A percentile compares a stretch with the other conserved stretches of the same genome.
Conservation (phyloP, 2,888 invertebrate genomes). For the Polydesmus complanatus region DNA sequence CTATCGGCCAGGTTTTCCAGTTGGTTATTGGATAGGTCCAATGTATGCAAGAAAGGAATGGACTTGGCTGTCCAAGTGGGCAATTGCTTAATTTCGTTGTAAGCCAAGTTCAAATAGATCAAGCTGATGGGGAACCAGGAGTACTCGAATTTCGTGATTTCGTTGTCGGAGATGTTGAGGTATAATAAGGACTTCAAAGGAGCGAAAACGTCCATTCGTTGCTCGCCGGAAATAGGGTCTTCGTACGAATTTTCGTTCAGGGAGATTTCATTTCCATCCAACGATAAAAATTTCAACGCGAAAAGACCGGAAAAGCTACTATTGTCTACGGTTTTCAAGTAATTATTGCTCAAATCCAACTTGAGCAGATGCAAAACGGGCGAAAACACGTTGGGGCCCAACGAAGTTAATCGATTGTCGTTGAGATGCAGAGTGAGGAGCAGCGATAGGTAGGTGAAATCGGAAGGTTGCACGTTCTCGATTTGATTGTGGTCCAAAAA, state of each 20-base stretch:
- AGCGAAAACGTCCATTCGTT: constrained; percentile 1
- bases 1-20: not conserved
- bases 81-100: not conserved
- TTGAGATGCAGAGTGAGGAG: not conserved
- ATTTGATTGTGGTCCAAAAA: not conserved
- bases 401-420: not conserved
- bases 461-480: not conserved
- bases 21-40: constrained; percentile 7
- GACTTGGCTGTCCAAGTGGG: not conserved
- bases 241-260: constrained; percentile 1
- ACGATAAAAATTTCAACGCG: not conserved
- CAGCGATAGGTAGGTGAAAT: not conserved
- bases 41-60: constrained; percentile 1
- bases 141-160: not conserved
- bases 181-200: not conserved
- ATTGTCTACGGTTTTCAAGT: not conserved
- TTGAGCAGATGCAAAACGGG: not conserved
- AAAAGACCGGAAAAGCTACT: not conserved
- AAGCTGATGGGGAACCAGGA: constrained; percentile 5
- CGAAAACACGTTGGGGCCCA: not conserved
- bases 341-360: not conserved
- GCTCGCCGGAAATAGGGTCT: not conserved
- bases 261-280: not conserved
- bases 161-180: constrained; percentile 7
- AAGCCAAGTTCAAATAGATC: not conserved